Conservation (phyloP, 2,113 vertebrate species). For the Nothobranchius kuhntae region DNA sequence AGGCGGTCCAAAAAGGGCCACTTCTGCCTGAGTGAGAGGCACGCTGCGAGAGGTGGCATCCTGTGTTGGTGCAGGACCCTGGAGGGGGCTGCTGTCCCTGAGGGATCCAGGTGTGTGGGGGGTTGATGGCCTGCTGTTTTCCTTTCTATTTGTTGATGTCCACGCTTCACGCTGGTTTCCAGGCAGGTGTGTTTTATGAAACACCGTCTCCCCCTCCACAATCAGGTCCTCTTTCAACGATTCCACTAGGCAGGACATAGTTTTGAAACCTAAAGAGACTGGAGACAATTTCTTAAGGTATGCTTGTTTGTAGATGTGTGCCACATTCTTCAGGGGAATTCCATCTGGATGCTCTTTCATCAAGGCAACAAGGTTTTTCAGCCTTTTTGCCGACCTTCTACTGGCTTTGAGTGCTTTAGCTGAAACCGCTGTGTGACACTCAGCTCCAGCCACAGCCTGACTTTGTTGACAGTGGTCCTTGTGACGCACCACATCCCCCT, state of each 20-base stretch:
- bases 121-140: conserved; percentile 8
- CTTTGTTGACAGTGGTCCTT: conserved; percentile 2
- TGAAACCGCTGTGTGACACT: not conserved
- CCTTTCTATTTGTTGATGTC: not conserved
- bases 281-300: conserved; percentile 50
- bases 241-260: conserved; percentile 43
- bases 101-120: not conserved
- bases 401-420: not conserved
- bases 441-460: not conserved
- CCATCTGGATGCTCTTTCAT: conserved; percentile 55
- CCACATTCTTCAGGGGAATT: conserved; percentile 50
- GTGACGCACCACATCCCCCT: conserved; percentile 50
- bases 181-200: conserved; percentile 50
- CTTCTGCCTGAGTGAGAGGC: not conserved
- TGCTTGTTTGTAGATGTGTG: conserved; percentile 42
- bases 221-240: conserved; percentile 54
- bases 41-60: not conserved
- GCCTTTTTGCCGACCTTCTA: not conserved
- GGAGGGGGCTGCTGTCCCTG: not conserved
- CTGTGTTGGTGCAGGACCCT: not conserved
- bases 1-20: conserved; percentile 4
- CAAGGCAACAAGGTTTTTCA: conserved; percentile 53
- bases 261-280: conserved; percentile 58
- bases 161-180: not conserved
- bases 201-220: conserved; percentile 43